Percentiles rank a stretch among this genome's conserved stretches.
Conservation (phyloP, 2,888 invertebrate genomes). For the Ommatoiulus sabulosus region DNA sequence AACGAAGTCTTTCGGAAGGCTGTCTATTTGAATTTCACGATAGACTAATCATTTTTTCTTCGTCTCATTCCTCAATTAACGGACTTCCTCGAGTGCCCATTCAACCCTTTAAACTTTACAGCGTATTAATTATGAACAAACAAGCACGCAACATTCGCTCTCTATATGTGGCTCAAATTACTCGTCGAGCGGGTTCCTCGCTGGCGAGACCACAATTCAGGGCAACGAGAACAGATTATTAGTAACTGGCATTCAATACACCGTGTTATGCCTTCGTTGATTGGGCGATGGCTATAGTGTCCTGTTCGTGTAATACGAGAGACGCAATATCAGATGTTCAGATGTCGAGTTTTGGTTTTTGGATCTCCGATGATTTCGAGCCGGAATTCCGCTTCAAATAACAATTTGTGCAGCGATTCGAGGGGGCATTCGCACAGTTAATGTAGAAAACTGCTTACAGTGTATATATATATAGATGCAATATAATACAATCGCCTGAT, state of each 20-base stretch:
- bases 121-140: conserved; percentile 22
- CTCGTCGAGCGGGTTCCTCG: neutral
- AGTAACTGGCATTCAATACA: conserved; percentile 40
- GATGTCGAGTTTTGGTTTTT: conserved; percentile 35
- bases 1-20: neutral
- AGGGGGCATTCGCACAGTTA: neutral
- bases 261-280: neutral
- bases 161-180: conserved; percentile 12
- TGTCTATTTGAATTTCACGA: conserved; percentile 2
- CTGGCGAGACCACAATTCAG: neutral
- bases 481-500: neutral
- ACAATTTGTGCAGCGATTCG: neutral
- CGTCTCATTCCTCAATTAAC: conserved; percentile 41
- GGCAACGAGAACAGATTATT: conserved; percentile 14
- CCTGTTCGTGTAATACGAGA: conserved; percentile 35
- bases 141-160: conserved; percentile 13
- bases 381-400: conserved; percentile 45
- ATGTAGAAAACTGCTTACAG: neutral
- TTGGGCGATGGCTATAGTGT: conserved; percentile 32
- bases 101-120: neutral
- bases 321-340: conserved; percentile 39
- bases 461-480: too few species aligned
- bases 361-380: conserved; percentile 34
- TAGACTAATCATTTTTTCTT: conserved; percentile 42
- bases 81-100: conserved; percentile 30